Evolutionary conservation across 2,113 vertebrate species (phyloP), one percentile per base, ranked within the genome.

Genomic region (Diadophis punctatus): DNA sequence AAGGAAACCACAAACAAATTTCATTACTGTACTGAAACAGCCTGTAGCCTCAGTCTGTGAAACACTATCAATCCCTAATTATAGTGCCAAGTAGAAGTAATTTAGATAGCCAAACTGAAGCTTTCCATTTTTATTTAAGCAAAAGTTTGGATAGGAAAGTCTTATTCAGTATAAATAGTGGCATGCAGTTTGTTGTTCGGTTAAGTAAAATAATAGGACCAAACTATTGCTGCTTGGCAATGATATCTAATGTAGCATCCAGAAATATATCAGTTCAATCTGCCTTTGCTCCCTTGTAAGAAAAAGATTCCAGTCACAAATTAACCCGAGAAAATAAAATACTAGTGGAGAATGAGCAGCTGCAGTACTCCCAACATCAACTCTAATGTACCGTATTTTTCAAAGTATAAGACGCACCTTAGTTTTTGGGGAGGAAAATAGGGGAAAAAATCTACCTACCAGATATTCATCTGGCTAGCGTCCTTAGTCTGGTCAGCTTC

Each of bases 1-100:
- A 87, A 49, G 27, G 90, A 90, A 90, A 88, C 87, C 87, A 90
- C 92, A 18, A 96, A 93, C 85, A 92, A 94, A 96, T 92, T 49
- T 89, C 11, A 52, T 23, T 53, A 34, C 9, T 58, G 84, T 92
- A 88, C 48, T 87, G 27, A 91, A 52, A 68, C 52, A 91, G 91
- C 25, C 93, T 43, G 11, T 16, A 56, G 93, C 48, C 85, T 91
- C 88, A 96, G 93, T 86, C 49, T 91, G 93, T 92, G 91, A 95
- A 93, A 48, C 88, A 74, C 23, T 30, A 27, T 84, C 52, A 91
- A 55, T 30, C 34, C 27, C 27, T 92, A 93, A 94, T 94, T 95
- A 93, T 91, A 91, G 89, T 34, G 91, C 30, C 11, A 90, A 91
- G 86, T 92, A 93, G 92, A 92, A 95, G 34, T 87, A 52, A 91